Evolutionary conservation across 1,140 invertebrate species (phyloP), one percentile per base, ranked within the genome.

Genomic region (Ditylenchus dipsaci): DNA sequence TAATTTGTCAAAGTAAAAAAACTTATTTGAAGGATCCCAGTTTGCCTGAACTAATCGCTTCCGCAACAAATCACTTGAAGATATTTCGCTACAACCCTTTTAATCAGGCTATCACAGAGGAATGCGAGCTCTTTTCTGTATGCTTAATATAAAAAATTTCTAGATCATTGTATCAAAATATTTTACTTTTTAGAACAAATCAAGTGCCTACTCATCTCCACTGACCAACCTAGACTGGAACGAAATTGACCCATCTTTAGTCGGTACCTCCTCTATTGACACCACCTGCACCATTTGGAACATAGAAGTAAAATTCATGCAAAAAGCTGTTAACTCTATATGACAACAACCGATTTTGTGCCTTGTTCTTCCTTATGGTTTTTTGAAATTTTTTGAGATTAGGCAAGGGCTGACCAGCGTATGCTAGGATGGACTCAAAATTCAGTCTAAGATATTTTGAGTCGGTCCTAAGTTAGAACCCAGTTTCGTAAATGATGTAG

Each of bases 281-380:
- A 98, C 96, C 5, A 99, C 95, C 0, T 98, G 95, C 83, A 98
- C 96, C 38, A 97, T 99, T 75, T 99, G 95, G 95, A 93, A 94
- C 0, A 82, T 99, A 42, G 95, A 98, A 86, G 97, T 95, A 5
- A 5, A 3, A 38, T 38, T 38, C n/a, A n/a, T n/a, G n/a, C n/a
- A n/a, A n/a, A n/a, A n/a, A n/a, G n/a, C n/a, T n/a, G n/a, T n/a
- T n/a, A n/a, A n/a, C n/a, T n/a, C n/a, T n/a, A n/a, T n/a, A n/a
- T n/a, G n/a, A n/a, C n/a, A n/a, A n/a, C n/a, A n/a, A n/a, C n/a
- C n/a, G n/a, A n/a, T n/a, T n/a, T n/a, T n/a, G n/a, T n/a, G n/a
- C n/a, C n/a, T n/a, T n/a, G n/a, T n/a, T n/a, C n/a, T n/a, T n/a
- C n/a, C n/a, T n/a, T n/a, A n/a, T n/a, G n/a, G n/a, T n/a, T n/a